Evolutionary conservation across 2,888 invertebrate species (phyloP), one percentile per base, ranked within the genome.

Genomic region (Drosophila testacea): DNA sequence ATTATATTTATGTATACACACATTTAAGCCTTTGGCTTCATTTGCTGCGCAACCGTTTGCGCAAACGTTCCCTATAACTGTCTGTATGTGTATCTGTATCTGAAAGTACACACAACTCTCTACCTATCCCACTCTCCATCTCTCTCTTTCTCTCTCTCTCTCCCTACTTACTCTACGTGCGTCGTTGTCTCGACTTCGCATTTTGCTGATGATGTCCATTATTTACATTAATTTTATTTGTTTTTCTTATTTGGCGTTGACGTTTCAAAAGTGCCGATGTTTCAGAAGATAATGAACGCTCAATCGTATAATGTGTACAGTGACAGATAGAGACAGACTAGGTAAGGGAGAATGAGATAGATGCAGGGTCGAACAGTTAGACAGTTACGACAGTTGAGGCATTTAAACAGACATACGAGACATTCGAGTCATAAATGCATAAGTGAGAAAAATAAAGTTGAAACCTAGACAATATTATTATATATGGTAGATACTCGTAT

Each of bases 181-280:
- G 22, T 50, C 73, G 60, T 70, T 72, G 81, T 32, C 44, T 73
- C 81, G 81, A 75, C 73, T 82, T 88, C 75, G 85, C 89, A 79
- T 89, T 79, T 87, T 79, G 89, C 89, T 82, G 85, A 81, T 87
- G 89, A 87, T 89, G 79, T 87, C 83, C 76, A 79, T 85, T 89
- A 87, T 90, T 89, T 89, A 77, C 79, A 82, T 83, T 79, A 71
- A 86, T 77, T 82, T 82, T 87, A 78, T 84, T 89, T 89, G 78
- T 80, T 84, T 87, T 84, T 87, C 82, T 84, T 88, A 84, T 89
- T 90, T 80, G 82, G 79, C 79, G 56, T 89, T 81, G 76, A 79
- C 86, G 87, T 89, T 84, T 80, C 78, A 86, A 86, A 86, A 86
- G 85, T 87, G 85, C 85, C 85, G 85, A 86, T 86, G 89, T 89